phyloP scores from a whole-genome alignment of 1,140 invertebrate species.

The Vollenhovia emeryi region DNA sequence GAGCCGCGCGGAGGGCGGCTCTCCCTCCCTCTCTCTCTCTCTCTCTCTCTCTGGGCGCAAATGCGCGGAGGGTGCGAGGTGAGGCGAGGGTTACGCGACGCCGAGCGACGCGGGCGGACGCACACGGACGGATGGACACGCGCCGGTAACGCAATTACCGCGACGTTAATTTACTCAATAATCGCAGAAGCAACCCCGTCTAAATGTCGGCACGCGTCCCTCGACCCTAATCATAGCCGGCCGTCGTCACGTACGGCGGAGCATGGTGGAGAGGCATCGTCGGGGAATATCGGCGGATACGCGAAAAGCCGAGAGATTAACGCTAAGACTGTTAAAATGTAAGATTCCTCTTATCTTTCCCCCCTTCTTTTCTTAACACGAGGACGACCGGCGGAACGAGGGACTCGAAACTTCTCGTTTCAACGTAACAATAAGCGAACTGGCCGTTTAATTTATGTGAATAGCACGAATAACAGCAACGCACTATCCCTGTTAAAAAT shows the following conservation, averaged over 20 bases:
- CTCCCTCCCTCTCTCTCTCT: background rate
- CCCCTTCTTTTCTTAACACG: background rate
- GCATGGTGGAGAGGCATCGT: background rate
- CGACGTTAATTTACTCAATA: conserved; percentile 83
- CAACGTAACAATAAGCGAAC: too few species aligned
- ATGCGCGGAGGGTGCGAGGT: conserved; percentile 31
- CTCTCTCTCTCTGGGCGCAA: conserved; percentile 1
- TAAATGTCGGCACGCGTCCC: conserved; percentile 81
- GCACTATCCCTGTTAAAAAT: too few species aligned
- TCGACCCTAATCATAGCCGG: conserved; percentile 53
- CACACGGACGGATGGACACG: conserved; percentile 74
- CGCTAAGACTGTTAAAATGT: background rate
- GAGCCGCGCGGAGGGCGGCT: conserved; percentile 1
- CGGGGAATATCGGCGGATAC: too few species aligned
- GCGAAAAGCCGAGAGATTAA: conserved; percentile 29
- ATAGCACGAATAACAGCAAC: too few species aligned
- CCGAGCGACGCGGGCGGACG: conserved; percentile 46
- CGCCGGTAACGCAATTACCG: conserved; percentile 81
- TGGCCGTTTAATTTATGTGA: too few species aligned
- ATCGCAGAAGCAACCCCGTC: conserved; percentile 79
- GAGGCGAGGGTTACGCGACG: conserved; percentile 53
- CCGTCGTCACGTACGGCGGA: background rate
- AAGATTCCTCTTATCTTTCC: background rate
- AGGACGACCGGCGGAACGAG: background rate
- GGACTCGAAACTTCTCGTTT: background rate